A percentile compares a stretch with the other conserved stretches of the same genome.
These are phyloP conservation scores for Cheilosia grossa DNA, from an alignment of 2,888 invertebrate genomes.

Conservation along the genomic window DNA sequence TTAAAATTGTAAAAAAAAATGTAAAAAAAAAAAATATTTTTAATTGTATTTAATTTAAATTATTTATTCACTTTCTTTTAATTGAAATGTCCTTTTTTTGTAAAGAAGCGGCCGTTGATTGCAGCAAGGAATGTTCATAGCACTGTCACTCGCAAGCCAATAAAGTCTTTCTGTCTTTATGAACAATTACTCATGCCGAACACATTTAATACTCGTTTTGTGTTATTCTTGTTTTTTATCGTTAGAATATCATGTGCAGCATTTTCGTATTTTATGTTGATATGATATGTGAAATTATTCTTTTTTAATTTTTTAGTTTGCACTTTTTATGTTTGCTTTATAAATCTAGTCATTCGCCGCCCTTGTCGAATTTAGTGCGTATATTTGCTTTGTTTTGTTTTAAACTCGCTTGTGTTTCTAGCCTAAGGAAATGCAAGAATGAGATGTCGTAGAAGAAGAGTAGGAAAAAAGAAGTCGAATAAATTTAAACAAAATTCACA, in stretches of 20 bases:
- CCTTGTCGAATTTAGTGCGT: slow-evolving; percentile 53
- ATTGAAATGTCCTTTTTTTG: slow-evolving; percentile 60
- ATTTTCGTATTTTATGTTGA: slow-evolving; percentile 70
- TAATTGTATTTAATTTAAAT: slow-evolving; percentile 71
- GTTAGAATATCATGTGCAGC: slow-evolving; percentile 62
- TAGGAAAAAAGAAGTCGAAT: slow-evolving; percentile 54
- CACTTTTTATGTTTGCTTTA: slow-evolving; percentile 32
- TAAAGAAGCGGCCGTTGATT: slow-evolving; percentile 32
- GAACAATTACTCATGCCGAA: slow-evolving; percentile 16
- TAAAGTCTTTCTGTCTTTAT: slow-evolving; percentile 1
- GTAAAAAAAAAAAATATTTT: slow-evolving; percentile 44
- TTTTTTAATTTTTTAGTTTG: slow-evolving; percentile 29
- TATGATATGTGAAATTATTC: slow-evolving; percentile 64
- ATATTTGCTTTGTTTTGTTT: slow-evolving; percentile 47
- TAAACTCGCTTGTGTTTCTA: slow-evolving; percentile 73
- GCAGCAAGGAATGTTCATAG: not conserved
- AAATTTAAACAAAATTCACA: slow-evolving; percentile 65
- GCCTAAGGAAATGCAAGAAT: slow-evolving; percentile 62
- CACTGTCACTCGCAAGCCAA: not conserved
- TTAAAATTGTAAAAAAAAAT: slow-evolving; percentile 47
- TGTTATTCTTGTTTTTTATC: slow-evolving; percentile 59
- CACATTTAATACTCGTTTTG: slow-evolving; percentile 32
- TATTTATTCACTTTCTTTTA: slow-evolving; percentile 62
- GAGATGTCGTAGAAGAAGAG: slow-evolving; percentile 50
- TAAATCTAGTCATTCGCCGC: slow-evolving; percentile 70